phyloP scores from a whole-genome alignment of 92 coral and sea anemone species.

The Chrysogorgia sp. region DNA sequence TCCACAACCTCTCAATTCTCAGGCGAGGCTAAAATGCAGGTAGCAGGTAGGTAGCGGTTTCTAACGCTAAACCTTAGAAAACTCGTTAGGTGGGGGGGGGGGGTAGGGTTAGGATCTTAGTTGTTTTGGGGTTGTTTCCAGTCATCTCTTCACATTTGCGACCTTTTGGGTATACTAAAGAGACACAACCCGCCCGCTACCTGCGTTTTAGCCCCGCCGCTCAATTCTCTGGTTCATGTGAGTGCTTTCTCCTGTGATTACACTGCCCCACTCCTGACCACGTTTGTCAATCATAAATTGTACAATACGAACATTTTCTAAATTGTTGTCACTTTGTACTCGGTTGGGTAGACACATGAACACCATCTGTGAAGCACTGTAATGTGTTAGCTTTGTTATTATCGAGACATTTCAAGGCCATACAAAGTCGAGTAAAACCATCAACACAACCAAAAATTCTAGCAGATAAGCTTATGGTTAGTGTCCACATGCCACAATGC shows the following conservation, averaged over 20 bases:
- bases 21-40: too few relatives aligned
- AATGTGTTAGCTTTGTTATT: constrained; percentile 56
- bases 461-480: constrained; percentile 51
- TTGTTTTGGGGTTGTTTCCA: too few relatives aligned
- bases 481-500: constrained; percentile 49
- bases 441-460: constrained; percentile 47
- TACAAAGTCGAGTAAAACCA: constrained; percentile 48
- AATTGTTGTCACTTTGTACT: constrained; percentile 47
- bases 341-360: constrained; percentile 40
- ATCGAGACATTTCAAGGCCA: constrained; percentile 43
- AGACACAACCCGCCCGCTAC: too few relatives aligned
- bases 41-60: too few relatives aligned
- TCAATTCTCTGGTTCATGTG: constrained; percentile 62
- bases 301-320: constrained; percentile 51
- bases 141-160: too few relatives aligned
- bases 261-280: constrained; percentile 58
- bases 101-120: too few relatives aligned
- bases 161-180: too few relatives aligned
- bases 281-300: constrained; percentile 49
- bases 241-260: constrained; percentile 55
- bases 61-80: too few relatives aligned
- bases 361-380: constrained; percentile 26
- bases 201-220: too few relatives aligned
- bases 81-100: too few relatives aligned
- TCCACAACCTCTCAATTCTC: too few relatives aligned